Evolutionary conservation across 2,888 invertebrate genomes (phyloP), one percentile per base, ranked within the genome.

Genomic region (Lobophora halterata): DNA sequence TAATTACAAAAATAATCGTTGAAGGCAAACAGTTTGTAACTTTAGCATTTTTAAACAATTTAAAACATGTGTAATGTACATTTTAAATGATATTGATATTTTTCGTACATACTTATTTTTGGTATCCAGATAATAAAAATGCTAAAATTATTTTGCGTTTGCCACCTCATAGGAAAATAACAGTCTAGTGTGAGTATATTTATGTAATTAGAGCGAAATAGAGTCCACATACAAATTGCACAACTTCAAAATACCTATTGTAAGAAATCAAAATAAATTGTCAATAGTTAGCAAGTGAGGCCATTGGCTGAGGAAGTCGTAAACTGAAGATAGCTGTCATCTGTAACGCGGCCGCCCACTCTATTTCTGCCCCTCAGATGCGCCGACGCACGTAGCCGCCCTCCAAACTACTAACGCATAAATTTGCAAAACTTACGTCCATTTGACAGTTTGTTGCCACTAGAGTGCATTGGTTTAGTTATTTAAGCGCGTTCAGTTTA

Each of bases 281-380:
- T 43, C 40, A 46, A 44, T 28, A 31, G 35, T 38, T 37, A 31
- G 47, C 55, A 32, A 51, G 46, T 51, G 66, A 79, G 82, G 81
- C 77, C 82, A 77, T 80, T 83, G 83, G 83, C 86, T 80, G 83
- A 80, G 86, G 86, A 87, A 87, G 86, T 87, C 80, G 76, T 87
- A 87, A 87, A 82, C 68, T 64, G 65, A 61, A 74, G 77, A 74
- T 77, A 77, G 82, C 81, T 79, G 82, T 85, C 83, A 72, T 78
- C 73, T 80, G 80, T 75, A 73, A 78, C 74, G 73, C 58, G 66
- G 71, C 77, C 86, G 86, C 86, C 86, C 79, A 79, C 80, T 78
- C 86, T 87, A 87, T 87, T 87, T 85, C 81, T 85, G 86, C 77
- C 62, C 65, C 61, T 69, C 66, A 69, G 68, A 61, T 63, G 71